Conservation (phyloP, 1,140 invertebrate genomes). For the Dendrolimus kikuchii region DNA sequence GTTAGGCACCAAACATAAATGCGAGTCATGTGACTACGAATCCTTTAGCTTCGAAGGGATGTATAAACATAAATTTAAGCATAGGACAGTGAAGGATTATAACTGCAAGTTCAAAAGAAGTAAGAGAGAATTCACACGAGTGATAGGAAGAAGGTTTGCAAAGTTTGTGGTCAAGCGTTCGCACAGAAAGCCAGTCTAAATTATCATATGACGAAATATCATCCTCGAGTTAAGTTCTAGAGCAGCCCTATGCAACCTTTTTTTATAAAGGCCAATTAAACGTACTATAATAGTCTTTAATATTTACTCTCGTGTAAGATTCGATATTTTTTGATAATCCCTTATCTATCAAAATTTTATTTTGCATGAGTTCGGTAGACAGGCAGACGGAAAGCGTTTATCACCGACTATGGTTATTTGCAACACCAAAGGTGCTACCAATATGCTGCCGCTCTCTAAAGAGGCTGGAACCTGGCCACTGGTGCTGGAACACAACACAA, state of each 20-base stretch:
- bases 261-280: too few species aligned
- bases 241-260: neutral
- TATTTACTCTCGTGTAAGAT: too few species aligned
- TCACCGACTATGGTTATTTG: too few species aligned
- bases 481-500: too few species aligned
- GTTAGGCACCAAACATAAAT: conserved; percentile 46
- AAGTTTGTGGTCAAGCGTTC: conserved; percentile 86
- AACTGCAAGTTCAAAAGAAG: conserved; percentile 51
- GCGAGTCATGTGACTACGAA: conserved; percentile 51
- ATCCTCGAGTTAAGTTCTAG: conserved; percentile 48
- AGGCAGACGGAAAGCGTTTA: too few species aligned
- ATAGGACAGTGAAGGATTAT: conserved; percentile 50
- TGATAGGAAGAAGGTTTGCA: conserved; percentile 83
- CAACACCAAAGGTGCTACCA: too few species aligned
- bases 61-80: conserved; percentile 57
- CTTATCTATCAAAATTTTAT: too few species aligned
- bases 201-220: conserved; percentile 58
- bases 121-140: conserved; percentile 85
- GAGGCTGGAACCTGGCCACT: too few species aligned
- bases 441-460: too few species aligned
- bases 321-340: too few species aligned
- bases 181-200: conserved; percentile 73
- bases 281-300: too few species aligned
- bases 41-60: conserved; percentile 45
- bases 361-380: too few species aligned